A percentile compares a stretch with the other conserved stretches of the same genome.
Conservation (phyloP, 2,113 vertebrate species). For the Tauraco erythrolophus region DNA sequence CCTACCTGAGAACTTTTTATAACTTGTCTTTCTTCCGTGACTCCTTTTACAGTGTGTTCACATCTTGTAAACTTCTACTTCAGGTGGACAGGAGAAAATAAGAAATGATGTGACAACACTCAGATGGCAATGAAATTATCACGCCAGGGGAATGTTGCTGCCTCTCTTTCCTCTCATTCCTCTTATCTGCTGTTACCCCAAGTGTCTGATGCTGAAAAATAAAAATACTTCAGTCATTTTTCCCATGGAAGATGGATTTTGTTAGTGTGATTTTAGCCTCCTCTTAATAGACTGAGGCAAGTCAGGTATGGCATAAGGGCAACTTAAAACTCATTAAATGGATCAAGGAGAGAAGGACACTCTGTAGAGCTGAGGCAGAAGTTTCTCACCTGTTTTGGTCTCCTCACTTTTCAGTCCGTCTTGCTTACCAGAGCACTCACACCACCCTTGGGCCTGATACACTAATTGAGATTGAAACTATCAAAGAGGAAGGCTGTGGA, state of each 20-base stretch:
- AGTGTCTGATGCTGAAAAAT: neutral
- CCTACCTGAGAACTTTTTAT: neutral
- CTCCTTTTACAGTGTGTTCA: neutral
- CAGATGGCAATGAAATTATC: neutral
- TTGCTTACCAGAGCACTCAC: neutral
- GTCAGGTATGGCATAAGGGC: neutral
- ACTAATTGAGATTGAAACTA: neutral
- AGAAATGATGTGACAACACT: neutral
- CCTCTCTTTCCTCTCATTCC: neutral
- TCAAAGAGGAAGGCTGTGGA: neutral
- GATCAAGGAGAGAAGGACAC: neutral
- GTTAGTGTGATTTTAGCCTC: neutral
- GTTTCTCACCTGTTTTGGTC: neutral
- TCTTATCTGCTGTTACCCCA: neutral
- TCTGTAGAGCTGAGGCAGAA: neutral
- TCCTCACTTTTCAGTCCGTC: neutral
- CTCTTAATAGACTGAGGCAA: neutral
- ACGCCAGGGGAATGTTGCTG: neutral
- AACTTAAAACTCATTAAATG: neutral
- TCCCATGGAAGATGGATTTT: neutral
- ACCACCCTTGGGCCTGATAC: neutral
- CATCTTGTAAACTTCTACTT: neutral
- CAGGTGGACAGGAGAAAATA: neutral
- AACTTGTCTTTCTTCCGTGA: neutral
- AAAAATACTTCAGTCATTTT: neutral